A percentile compares a stretch with the other conserved stretches of the same genome.
Evolutionary conservation across 2,888 invertebrate species (phyloP).

Genomic region (Physocephala rufipes): DNA sequence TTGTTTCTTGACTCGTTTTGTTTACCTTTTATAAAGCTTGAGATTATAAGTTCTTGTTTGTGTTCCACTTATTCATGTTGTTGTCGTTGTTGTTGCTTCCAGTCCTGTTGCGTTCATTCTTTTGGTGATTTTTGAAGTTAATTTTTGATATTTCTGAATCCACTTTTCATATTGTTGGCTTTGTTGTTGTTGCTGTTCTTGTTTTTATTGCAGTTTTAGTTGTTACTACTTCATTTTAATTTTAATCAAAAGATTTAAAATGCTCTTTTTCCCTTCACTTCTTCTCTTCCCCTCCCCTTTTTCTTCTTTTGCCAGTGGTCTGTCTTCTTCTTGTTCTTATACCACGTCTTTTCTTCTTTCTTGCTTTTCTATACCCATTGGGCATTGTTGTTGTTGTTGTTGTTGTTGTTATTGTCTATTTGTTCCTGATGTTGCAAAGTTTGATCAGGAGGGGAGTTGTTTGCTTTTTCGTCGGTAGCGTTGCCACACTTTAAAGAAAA

Average conservation of each 20-base stretch:
- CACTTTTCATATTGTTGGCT: not conserved
- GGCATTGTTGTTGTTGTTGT: not conserved
- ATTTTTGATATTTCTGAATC: not conserved
- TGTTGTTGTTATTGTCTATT: not conserved
- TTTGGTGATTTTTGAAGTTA: not conserved
- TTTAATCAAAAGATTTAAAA: constrained; percentile 23
- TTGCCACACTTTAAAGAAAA: constrained; percentile 10
- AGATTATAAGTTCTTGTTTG: no score
- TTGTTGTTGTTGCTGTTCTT: not conserved
- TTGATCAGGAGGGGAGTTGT: not conserved
- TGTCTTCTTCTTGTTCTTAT: no score
- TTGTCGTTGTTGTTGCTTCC: not conserved
- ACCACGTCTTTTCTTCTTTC: not conserved
- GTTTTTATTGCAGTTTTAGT: not conserved
- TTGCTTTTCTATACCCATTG: not conserved
- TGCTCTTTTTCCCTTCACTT: not conserved
- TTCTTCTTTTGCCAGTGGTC: not conserved
- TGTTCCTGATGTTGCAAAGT: no score
- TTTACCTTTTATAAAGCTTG: no score
- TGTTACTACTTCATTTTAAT: not conserved
- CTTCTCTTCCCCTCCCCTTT: not conserved
- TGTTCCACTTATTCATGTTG: not conserved
- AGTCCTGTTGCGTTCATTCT: no score
- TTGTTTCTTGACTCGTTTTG: no score
- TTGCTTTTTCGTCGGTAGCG: not conserved